Conservation (phyloP, 37 sponge, comb jelly and placozoan species). For the Ianthella basta region DNA sequence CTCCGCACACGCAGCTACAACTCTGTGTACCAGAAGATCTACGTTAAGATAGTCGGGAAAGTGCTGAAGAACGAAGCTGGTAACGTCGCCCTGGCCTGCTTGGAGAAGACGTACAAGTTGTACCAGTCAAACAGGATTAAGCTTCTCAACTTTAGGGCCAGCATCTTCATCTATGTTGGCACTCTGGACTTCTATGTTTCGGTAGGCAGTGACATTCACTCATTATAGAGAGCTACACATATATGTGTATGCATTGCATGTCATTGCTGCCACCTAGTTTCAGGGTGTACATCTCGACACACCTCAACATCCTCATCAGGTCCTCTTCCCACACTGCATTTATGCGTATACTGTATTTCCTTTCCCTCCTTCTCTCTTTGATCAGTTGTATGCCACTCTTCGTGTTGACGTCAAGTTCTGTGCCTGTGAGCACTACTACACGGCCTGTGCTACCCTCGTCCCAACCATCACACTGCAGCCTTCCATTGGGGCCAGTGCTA, state of each 20-base stretch:
- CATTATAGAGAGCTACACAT: too few species aligned
- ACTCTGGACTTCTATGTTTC: constrained; percentile 23
- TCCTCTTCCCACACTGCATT: too few species aligned
- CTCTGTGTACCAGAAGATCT: constrained; percentile 33
- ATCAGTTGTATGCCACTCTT: constrained; percentile 3
- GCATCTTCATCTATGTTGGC: constrained; percentile 36
- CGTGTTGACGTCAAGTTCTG: constrained; percentile 3
- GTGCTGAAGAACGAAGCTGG: constrained; percentile 30
- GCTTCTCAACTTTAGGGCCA: constrained; percentile 7
- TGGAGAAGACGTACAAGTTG: constrained; percentile 26
- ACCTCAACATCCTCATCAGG: too few species aligned
- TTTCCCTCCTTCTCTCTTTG: not conserved
- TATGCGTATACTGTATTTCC: too few species aligned
- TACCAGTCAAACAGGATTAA: constrained; percentile 19
- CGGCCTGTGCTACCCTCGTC: constrained; percentile 17
- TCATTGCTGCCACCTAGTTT: too few species aligned
- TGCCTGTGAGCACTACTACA: constrained; percentile 34
- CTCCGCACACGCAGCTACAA: constrained; percentile 7
- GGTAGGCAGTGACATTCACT: too few species aligned
- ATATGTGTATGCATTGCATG: too few species aligned
- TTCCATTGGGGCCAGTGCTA: constrained; percentile 1
- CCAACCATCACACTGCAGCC: constrained; percentile 18
- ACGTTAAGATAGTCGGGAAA: constrained; percentile 52
- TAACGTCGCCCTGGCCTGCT: constrained; percentile 12
- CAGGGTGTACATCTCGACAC: too few species aligned